phyloP scores from a whole-genome alignment of 2,113 vertebrate genomes.

The Alces alces region DNA sequence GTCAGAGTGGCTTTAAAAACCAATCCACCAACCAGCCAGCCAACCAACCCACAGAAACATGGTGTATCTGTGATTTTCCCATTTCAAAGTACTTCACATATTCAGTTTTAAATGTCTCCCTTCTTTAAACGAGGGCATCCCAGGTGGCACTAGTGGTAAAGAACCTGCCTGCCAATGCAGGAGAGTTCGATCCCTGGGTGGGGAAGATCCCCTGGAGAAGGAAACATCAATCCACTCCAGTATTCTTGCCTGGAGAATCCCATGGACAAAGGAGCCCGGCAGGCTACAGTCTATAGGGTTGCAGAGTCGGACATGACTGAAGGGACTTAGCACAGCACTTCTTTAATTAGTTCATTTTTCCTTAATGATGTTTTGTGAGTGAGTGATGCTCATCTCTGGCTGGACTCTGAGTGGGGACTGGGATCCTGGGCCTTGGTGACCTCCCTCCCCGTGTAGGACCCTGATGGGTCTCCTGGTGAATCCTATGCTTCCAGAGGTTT shows the following conservation, averaged over 20 bases:
- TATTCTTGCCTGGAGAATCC: neutral
- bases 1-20: neutral
- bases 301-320: neutral
- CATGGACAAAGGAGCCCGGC: neutral
- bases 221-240: neutral
- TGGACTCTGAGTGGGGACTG: neutral
- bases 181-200: neutral
- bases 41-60: neutral
- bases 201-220: neutral
- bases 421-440: neutral
- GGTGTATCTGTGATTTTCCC: neutral
- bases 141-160: neutral
- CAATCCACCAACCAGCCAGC: neutral
- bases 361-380: neutral
- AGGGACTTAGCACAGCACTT: neutral
- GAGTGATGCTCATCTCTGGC: neutral
- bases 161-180: neutral
- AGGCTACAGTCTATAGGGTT: neutral
- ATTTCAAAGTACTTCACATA: neutral
- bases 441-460: neutral
- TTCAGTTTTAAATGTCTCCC: neutral
- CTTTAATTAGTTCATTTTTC: neutral
- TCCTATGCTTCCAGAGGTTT: neutral
- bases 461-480: neutral
- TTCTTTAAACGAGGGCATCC: neutral